These are phyloP conservation scores for Myotis planiceps DNA, from an alignment of 2,797 vertebrate species.

Conservation along the genomic window DNA sequence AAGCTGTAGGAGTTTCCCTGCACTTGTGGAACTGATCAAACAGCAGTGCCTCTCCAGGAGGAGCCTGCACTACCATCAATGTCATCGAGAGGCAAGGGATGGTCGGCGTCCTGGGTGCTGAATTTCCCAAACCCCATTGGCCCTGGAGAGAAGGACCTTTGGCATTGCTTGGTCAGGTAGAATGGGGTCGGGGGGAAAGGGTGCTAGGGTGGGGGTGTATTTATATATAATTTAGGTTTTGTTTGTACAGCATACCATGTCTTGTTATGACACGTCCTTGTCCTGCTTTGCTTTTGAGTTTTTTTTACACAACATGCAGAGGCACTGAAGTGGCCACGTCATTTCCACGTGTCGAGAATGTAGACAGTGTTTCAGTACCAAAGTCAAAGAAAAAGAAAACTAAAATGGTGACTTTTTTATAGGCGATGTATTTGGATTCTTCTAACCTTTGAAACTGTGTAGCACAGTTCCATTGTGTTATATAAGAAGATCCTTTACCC, in stretches of 20 bases:
- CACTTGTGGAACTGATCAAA: not conserved
- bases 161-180: slow-evolving; percentile 62
- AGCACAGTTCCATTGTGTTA: slow-evolving; percentile 50
- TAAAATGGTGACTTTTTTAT: slow-evolving; percentile 82
- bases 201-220: slow-evolving; percentile 66
- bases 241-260: slow-evolving; percentile 82
- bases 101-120: not conserved
- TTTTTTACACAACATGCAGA: slow-evolving; percentile 82
- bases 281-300: slow-evolving; percentile 84
- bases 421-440: slow-evolving; percentile 79
- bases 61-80: not conserved
- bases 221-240: slow-evolving; percentile 84
- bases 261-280: slow-evolving; percentile 80
- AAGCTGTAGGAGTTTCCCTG: not conserved
- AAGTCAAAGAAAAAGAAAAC: slow-evolving; percentile 85
- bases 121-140: not conserved
- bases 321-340: slow-evolving; percentile 82
- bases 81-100: not conserved
- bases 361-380: slow-evolving; percentile 88
- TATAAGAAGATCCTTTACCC: slow-evolving; percentile 44
- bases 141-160: slow-evolving; percentile 17
- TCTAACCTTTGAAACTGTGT: slow-evolving; percentile 73
- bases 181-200: not conserved
- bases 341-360: slow-evolving; percentile 86
- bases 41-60: not conserved